Percentiles rank a stretch among this genome's conserved stretches.
These are phyloP conservation scores for Drosophila mettleri DNA, from an alignment of 2,888 invertebrate species.

Conservation along the genomic window DNA sequence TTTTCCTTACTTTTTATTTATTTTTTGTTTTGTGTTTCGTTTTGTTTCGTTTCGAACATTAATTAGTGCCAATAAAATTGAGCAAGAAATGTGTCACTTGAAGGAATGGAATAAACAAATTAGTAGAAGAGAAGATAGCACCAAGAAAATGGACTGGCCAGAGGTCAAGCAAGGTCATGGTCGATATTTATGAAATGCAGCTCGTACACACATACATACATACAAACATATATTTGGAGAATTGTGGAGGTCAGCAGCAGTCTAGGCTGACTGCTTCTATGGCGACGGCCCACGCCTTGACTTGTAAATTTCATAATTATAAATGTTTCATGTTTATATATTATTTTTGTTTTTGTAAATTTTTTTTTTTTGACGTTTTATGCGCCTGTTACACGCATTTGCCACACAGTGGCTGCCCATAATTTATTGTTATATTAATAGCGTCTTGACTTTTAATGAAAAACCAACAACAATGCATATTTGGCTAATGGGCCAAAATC, in stretches of 20 bases:
- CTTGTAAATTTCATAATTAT: constrained; percentile 42
- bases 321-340: constrained; percentile 13
- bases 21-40: constrained; percentile 19
- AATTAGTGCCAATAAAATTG: constrained; percentile 74
- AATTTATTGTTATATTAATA: constrained; percentile 72
- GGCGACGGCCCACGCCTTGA: constrained; percentile 32
- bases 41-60: constrained; percentile 36
- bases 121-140: constrained; percentile 9
- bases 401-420: constrained; percentile 32
- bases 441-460: constrained; percentile 48
- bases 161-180: constrained; percentile 75
- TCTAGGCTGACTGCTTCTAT: neutral
- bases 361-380: constrained; percentile 24
- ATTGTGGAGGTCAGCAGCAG: constrained; percentile 21
- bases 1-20: constrained; percentile 4
- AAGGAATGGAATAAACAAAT: constrained; percentile 23
- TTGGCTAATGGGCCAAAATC: constrained; percentile 55
- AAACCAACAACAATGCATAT: constrained; percentile 33
- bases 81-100: constrained; percentile 64
- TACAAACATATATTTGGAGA: neutral
- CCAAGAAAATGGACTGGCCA: constrained; percentile 21
- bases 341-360: neutral
- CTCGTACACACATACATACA: no score
- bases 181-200: constrained; percentile 24
- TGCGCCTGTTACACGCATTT: constrained; percentile 35